Evolutionary conservation across 2,113 vertebrate genomes (phyloP), one percentile per base, ranked within the genome.

Genomic region (Vireo altiloquus): DNA sequence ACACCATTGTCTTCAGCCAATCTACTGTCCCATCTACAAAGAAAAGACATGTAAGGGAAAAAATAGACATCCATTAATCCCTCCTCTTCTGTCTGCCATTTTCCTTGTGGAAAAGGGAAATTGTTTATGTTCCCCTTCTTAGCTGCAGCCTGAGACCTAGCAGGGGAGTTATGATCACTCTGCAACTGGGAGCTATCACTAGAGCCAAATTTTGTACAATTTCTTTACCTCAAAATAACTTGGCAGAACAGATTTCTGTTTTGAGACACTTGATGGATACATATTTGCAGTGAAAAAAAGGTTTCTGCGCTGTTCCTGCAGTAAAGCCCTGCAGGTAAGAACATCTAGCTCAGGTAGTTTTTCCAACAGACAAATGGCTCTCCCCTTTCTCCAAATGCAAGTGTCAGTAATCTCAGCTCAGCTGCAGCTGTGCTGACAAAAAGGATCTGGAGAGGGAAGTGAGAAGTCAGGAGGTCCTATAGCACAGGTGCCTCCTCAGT

Each of bases 81-180:
- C 47, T 64, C 16, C 11, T 69, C 15, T 53, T 63, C 52, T 33
- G 6, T 35, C 46, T 60, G 27, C 40, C 16, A 42, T 42, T 63
- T 40, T 17, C 30, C 15, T 60, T 30, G 5, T 13, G 49, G 49
- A 71, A 54, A 49, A 90, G 9, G 39, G 33, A 64, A 85, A 22
- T 27, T 68, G 4, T 56, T 39, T 0, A 0, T 37, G 24, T 21
- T 90, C 9, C 25, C 33, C 12, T 63, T 52, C 0, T 0, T 18
- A 27, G 16, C 56, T 78, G 53, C 35, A 77, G 24, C 28, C 37
- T 47, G 3, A 2, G 31, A 54, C 28, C n/a, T 72, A 44, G 31
- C 0, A 5, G 57, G 24, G 19, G 31, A 81, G 5, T 56, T 27
- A 33, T 23, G 33, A 53, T 50, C 4, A 2, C 7, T 31, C 30